A percentile compares a stretch with the other conserved stretches of the same genome.
phyloP scores from a whole-genome alignment of 2,888 invertebrate species.

The Cryptophagus acutangulus region DNA sequence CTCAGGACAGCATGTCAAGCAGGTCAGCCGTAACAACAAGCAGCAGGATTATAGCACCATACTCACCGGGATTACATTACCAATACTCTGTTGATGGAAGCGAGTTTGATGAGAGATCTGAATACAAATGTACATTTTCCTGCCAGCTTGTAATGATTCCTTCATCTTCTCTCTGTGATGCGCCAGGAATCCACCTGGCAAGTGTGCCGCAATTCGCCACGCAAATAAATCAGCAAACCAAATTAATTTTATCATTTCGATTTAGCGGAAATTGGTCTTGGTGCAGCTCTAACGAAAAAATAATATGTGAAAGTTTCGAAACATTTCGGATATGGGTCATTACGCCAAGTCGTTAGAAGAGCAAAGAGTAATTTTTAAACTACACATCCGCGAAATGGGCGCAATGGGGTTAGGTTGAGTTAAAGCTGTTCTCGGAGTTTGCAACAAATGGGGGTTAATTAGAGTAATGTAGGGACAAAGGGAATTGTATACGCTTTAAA shows the following conservation, averaged over 20 bases:
- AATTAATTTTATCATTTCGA: no score
- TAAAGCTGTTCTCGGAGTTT: conserved; percentile 24
- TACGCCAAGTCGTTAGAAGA: conserved; percentile 16
- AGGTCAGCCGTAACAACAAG: conserved; percentile 32
- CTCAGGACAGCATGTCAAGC: conserved; percentile 25
- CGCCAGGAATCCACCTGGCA: no score
- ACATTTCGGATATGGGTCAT: conserved; percentile 14
- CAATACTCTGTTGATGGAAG: conserved; percentile 32
- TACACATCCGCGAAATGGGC: conserved; percentile 26
- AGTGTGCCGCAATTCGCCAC: no score
- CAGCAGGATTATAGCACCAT: conserved; percentile 26
- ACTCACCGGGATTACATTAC: conserved; percentile 33
- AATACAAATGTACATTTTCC: conserved; percentile 27
- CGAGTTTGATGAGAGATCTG: conserved; percentile 25
- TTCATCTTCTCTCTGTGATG: no score
- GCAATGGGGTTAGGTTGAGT: conserved; percentile 25
- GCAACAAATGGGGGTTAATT: conserved; percentile 25
- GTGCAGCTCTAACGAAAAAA: no score
- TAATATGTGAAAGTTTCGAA: conserved; percentile 13
- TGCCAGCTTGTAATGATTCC: conserved; percentile 16
- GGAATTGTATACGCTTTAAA: conserved; percentile 11
- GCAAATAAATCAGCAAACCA: no score
- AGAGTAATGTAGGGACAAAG: conserved; percentile 18
- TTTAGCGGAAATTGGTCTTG: no score
- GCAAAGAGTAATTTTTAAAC: conserved; percentile 26